A percentile compares a stretch with the other conserved stretches of the same genome.
phyloP scores from a whole-genome alignment of 2,113 vertebrate species.

The Euleptes europaea region DNA sequence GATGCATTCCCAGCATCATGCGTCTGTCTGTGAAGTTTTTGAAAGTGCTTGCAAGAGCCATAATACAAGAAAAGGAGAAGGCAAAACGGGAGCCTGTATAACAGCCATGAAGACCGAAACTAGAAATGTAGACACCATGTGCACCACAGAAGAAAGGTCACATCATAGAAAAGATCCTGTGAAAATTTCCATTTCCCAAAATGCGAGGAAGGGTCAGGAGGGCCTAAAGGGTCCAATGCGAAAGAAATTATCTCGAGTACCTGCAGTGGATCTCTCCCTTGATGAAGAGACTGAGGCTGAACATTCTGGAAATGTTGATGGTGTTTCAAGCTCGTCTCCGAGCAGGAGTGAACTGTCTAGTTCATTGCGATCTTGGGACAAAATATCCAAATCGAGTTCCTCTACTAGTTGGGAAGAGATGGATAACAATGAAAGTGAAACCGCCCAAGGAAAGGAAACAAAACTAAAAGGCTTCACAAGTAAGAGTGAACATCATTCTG shows the following conservation, averaged over 20 bases:
- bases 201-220: not conserved
- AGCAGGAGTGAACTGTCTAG: constrained; percentile 65
- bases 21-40: constrained; percentile 79
- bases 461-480: not conserved
- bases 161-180: not conserved
- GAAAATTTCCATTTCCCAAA: not conserved
- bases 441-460: not conserved
- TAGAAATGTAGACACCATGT: constrained; percentile 55
- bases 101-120: constrained; percentile 84
- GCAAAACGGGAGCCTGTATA: constrained; percentile 74
- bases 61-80: not conserved
- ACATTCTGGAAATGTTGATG: not conserved
- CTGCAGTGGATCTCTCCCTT: constrained; percentile 20
- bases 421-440: not conserved
- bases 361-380: constrained; percentile 74
- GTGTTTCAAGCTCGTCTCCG: constrained; percentile 29
- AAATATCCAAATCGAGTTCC: constrained; percentile 55
- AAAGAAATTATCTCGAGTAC: not conserved
- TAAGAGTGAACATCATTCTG: constrained; percentile 31
- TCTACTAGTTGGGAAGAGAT: constrained; percentile 75
- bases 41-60: constrained; percentile 60
- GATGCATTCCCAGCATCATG: constrained; percentile 83
- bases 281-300: constrained; percentile 21
- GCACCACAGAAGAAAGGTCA: constrained; percentile 35
- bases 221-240: not conserved